Base-by-base conservation (phyloP, 2,888 invertebrate genomes). In the Eumacrocentrus americanus region DNA sequence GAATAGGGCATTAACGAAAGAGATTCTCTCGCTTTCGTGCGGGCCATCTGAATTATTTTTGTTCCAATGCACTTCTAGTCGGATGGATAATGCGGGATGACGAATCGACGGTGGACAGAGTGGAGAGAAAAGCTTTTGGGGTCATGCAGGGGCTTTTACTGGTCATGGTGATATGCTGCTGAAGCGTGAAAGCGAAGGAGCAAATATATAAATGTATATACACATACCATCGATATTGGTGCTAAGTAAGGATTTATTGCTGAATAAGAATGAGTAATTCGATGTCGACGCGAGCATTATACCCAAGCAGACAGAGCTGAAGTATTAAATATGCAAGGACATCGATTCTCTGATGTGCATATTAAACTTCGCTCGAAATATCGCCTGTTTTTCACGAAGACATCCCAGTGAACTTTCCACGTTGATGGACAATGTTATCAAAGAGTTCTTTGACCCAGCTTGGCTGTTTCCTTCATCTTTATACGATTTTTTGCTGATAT, bases 391-490 rank as follows among this genome's bases (percentile, higher is more conserved):
- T n/a, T n/a, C n/a, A n/a, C n/a, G n/a, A n/a, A n/a, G n/a, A n/a
- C n/a, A 40, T 40, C 38, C 38, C 18, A 6, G 12, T 12, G 18
- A 72, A 70, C 64, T 73, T 78, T 78, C 73, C 77, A 72, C 75
- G 71, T 66, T 73, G 68, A 61, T 64, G 72, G 66, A 75, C 77
- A 77, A 78, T 78, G n/a, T 77, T 76, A 74, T 78, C 78, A 78
- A 78, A 77, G 77, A n/a, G n/a, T n/a, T n/a, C n/a, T n/a, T 23
- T 47, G n/a, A 23, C 23, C 12, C 11, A 37, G 37, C n/a, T 7
- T 25, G 12, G 22, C 14, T 38, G 47, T 35, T n/a, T 50, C 29
- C 18, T 18, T 34, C 14, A 20, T 46, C 23, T 35, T 34, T n/a
- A 34, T 35, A 7, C 18, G 18, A 50, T 16, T 44, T 18, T 44